Base-by-base conservation (phyloP, 35 echinoderm and acorn worm species). In the Heliocidaris erythrogramma region DNA sequence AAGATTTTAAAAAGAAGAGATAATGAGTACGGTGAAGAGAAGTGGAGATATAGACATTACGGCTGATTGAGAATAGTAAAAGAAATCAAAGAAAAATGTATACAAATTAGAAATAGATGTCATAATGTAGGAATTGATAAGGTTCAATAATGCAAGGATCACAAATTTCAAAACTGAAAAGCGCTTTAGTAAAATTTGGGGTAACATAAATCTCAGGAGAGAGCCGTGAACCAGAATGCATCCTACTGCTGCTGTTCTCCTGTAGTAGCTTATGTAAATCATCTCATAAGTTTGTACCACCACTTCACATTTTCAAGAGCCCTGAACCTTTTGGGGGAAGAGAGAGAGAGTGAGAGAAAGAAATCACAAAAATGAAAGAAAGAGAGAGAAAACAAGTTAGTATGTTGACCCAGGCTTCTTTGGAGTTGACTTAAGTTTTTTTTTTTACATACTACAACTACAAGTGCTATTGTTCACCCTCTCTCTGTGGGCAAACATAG, bases 401-500 rank as follows among this genome's bases (percentile, higher is more conserved):
- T 27, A 78, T 78, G 65, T 78, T 78, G 65, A 78, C 65, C 4
- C 65, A 7, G 27, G 65, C 18, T 78, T 78, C 65, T n/a, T n/a
- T 78, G 65, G 27, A 78, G 65, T 78, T 78, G 65, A 78, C 65
- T 27, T 78, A 78, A 78, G 65, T 78, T 78, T 78, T 78, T 69
- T 69, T 78, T 71, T 78, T 78, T 78, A 18, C 17, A 78, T 78
- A 78, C 65, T n/a, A n/a, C 18, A 78, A n/a, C 65, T 78, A 78
- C 65, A 78, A 78, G 65, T 78, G 65, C 65, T 27, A 78, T 78
- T 78, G 65, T 78, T n/a, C 65, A 5, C 18, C 65, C 65, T 78
- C 65, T 78, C n/a, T 78, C 87, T 32, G 31, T 89, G 29, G 87
- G 87, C 87, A 89, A 89, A 89, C 87, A 89, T 89, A 47, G 87